A percentile compares a stretch with the other conserved stretches of the same genome.
These are phyloP conservation scores for Limanda limanda DNA, from an alignment of 2,113 vertebrate species.

Conservation along the genomic window DNA sequence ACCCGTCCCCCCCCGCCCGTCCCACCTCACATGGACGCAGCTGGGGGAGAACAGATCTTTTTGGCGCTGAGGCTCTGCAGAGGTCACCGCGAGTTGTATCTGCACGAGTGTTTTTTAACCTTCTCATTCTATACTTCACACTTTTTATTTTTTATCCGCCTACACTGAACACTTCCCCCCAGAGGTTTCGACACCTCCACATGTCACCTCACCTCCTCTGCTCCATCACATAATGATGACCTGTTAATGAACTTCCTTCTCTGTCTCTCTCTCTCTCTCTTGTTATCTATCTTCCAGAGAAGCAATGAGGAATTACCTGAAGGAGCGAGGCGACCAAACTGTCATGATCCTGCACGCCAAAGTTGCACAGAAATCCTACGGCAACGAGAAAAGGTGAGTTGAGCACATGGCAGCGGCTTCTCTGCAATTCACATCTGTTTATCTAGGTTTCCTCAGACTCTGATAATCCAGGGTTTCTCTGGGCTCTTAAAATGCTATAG, in stretches of 20 bases:
- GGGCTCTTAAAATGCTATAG: too few relatives aligned
- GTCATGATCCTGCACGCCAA: conserved; percentile 99
- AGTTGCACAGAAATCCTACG: conserved; percentile 99
- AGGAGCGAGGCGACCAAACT: conserved; percentile 99
- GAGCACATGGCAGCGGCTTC: background rate
- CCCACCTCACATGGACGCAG: conserved; percentile 44
- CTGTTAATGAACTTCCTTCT: background rate
- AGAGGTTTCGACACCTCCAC: background rate
- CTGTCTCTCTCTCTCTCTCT: background rate
- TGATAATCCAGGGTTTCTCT: too few relatives aligned
- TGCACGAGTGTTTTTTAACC: conserved; percentile 16
- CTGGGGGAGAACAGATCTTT: conserved; percentile 59
- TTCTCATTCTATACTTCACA: background rate
- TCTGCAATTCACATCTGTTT: too few relatives aligned
- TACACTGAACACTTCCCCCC: background rate
- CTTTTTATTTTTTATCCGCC: background rate
- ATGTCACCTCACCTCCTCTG: conserved; percentile 14
- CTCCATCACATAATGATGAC: background rate
- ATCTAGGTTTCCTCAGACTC: background rate
- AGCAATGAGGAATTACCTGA: conserved; percentile 99
- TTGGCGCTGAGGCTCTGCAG: conserved; percentile 48
- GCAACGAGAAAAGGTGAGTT: conserved; percentile 96
- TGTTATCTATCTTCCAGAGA: conserved; percentile 82
- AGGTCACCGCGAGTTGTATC: conserved; percentile 32
- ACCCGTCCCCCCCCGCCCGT: background rate